Conservation (phyloP, 1,140 invertebrate species). For the Cydia amplana region DNA sequence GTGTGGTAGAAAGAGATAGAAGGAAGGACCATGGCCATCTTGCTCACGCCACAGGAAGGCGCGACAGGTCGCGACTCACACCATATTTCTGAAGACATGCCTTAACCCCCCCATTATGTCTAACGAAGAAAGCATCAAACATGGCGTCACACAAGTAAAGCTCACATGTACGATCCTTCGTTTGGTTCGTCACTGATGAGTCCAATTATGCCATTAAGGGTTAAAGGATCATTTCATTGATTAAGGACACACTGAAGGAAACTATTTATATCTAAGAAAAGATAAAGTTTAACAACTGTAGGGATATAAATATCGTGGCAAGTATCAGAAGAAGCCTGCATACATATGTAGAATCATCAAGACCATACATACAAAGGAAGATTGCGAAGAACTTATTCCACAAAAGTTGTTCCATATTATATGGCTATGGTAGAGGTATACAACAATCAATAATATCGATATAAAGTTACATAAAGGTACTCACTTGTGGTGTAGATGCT, state of each 20-base stretch:
- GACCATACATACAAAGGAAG: not conserved
- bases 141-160: constrained; percentile 46
- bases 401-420: not conserved
- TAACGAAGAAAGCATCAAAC: constrained; percentile 51
- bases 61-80: constrained; percentile 57
- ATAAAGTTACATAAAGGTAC: not conserved
- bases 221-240: not conserved
- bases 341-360: not conserved
- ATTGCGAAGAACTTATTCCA: not conserved
- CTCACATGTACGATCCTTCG: constrained; percentile 33
- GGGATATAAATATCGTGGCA: not conserved
- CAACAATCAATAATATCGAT: not conserved
- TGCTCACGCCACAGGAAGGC: constrained; percentile 70
- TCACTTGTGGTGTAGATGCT: constrained; percentile 1
- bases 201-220: constrained; percentile 46
- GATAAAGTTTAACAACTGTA: not conserved
- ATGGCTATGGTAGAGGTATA: not conserved
- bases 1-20: constrained; percentile 56
- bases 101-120: constrained; percentile 38
- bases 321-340: not conserved
- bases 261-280: too few relatives aligned
- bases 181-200: constrained; percentile 23
- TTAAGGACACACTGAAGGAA: not conserved
- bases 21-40: constrained; percentile 75
- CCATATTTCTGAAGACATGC: constrained; percentile 31